These are phyloP conservation scores for Eulemur albifrons DNA, from an alignment of 2,797 vertebrate genomes.

Conservation along the genomic window DNA sequence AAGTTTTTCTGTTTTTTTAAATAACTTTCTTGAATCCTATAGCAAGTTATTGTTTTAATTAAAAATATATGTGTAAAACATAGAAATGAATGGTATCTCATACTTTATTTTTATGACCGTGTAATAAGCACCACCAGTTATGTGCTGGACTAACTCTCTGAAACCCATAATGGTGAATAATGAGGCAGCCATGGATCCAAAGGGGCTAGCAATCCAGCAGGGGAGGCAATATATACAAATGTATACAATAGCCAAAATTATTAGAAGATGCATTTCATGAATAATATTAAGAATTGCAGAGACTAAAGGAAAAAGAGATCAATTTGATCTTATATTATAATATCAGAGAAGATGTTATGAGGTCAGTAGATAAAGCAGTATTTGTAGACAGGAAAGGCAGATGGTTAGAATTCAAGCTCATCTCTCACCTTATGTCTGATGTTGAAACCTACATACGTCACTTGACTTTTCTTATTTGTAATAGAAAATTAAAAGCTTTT, in stretches of 20 bases:
- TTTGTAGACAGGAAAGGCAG: background rate
- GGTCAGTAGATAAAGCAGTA: background rate
- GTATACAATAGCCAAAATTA: background rate
- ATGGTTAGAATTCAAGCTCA: background rate
- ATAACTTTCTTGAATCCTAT: background rate
- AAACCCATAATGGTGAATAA: background rate
- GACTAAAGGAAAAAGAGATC: background rate
- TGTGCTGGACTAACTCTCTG: background rate
- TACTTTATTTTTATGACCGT: background rate
- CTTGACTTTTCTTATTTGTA: background rate
- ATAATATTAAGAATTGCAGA: background rate
- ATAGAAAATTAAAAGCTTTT: background rate
- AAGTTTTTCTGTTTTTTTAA: background rate
- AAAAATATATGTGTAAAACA: background rate
- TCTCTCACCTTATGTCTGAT: background rate
- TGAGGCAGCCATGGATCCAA: background rate
- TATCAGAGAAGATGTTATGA: background rate
- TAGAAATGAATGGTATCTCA: background rate
- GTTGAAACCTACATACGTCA: background rate
- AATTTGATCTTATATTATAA: background rate
- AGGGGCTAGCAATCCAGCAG: background rate
- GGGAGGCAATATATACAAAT: background rate
- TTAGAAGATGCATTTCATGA: background rate
- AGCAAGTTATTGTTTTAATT: background rate
- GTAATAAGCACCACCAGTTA: background rate